phyloP scores from a whole-genome alignment of 2,797 vertebrate species.

The Ambastaia sidthimunki region DNA sequence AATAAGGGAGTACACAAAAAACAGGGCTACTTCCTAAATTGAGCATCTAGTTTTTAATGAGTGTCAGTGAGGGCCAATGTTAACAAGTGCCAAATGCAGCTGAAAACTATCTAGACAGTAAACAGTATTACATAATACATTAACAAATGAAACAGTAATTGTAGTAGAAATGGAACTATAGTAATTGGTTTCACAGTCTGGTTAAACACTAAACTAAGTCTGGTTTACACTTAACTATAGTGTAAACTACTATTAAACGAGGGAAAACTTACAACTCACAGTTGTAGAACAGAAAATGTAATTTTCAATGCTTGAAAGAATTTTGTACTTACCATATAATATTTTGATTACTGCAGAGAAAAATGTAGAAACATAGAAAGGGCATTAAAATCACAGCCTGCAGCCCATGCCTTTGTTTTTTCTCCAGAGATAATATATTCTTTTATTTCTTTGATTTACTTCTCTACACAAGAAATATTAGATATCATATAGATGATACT shows the following conservation, averaged over 20 bases:
- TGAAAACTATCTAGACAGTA: not conserved
- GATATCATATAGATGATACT: not conserved
- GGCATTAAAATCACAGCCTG: not conserved
- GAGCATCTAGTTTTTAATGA: not conserved
- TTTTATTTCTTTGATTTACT: not conserved
- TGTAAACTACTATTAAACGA: too few species aligned
- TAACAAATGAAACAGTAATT: not conserved
- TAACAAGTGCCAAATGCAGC: not conserved
- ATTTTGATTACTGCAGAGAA: not conserved
- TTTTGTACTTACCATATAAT: not conserved
- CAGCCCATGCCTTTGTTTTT: not conserved
- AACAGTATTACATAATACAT: slow-evolving; percentile 4
- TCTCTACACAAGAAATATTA: not conserved
- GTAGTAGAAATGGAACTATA: not conserved
- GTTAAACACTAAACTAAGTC: not conserved
- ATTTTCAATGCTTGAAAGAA: not conserved
- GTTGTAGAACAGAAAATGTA: not conserved
- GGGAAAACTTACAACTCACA: too few species aligned
- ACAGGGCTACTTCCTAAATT: not conserved
- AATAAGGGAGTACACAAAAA: slow-evolving; percentile 7
- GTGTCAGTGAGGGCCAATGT: too few species aligned
- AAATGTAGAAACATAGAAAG: not conserved
- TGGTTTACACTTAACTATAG: too few species aligned
- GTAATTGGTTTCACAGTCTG: not conserved
- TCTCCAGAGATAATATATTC: not conserved